Base-by-base conservation (phyloP, 2,888 invertebrate genomes). In the Meta bourneti region DNA sequence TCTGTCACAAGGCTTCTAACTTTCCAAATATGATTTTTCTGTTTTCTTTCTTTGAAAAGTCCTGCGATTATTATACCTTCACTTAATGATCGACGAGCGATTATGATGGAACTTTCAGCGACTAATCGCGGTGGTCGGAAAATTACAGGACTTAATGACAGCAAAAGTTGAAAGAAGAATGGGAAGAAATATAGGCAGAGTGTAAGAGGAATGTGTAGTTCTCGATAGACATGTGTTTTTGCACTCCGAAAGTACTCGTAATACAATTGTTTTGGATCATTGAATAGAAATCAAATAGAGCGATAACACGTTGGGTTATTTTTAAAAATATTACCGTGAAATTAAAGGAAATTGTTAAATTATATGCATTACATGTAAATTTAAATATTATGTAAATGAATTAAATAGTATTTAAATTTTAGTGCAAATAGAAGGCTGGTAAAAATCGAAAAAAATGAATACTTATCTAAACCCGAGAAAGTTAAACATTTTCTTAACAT, bases 21-120 rank as follows among this genome's bases (percentile, higher is more conserved):
- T 61, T 69, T 20, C 34, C 52, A 13, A 51, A 49, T 77, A 69
- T 20, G 61, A 61, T 49, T 70, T 88, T 81, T 88, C 81, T 88
- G n/a, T 54, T 70, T n/a, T 78, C n/a, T 87, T 77, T 69, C 8
- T 80, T 13, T n/a, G 16, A 61, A 75, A 75, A 81, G n/a, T 34
- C 20, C 19, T 52, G 61, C 49, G 69, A 74, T 75, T 19, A 88
- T 81, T 88, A 88, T 75, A 51, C 74, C 61, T 70, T 61, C 70
- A 79, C 72, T 71, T 87, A 88, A 88, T 81, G 88, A 79, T 80
- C 61, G 34, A 7, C 19, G 51, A 69, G 61, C 72, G 88, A 88
- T 88, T 88, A 81, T 69, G 69, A 74, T 75, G 52, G 87, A 88
- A 69, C 88, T 74, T 88, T 88, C 88, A 81, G 19, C 88, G 34